A percentile compares a stretch with the other conserved stretches of the same genome.
phyloP scores from a whole-genome alignment of 2,888 invertebrate species.

The Thymelicus lineola region DNA sequence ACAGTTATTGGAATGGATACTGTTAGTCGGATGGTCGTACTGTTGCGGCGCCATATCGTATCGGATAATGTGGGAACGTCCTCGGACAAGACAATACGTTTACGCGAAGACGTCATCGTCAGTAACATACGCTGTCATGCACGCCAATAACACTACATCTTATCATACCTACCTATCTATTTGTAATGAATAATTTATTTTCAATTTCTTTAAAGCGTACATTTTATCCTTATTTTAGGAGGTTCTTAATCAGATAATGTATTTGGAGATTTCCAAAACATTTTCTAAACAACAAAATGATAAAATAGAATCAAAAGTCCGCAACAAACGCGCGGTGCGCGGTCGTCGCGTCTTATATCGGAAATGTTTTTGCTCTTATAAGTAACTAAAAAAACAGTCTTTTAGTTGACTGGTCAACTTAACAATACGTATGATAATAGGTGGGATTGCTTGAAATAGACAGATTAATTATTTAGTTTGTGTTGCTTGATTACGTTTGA shows the following conservation, averaged over 20 bases:
- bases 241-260: conserved; percentile 74
- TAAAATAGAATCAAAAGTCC: conserved; percentile 28
- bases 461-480: conserved; percentile 16
- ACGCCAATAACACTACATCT: conserved; percentile 72
- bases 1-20: too few species aligned
- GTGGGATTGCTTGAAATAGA: conserved; percentile 70
- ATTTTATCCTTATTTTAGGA: conserved; percentile 82
- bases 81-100: conserved; percentile 33
- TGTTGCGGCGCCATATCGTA: not conserved
- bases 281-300: conserved; percentile 58
- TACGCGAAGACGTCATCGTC: conserved; percentile 36
- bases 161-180: conserved; percentile 81
- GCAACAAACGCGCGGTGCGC: conserved; percentile 48
- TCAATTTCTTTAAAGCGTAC: conserved; percentile 84
- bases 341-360: conserved; percentile 43
- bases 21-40: too few species aligned
- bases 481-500: not conserved
- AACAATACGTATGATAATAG: conserved; percentile 55
- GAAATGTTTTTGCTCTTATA: conserved; percentile 52
- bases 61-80: conserved; percentile 11
- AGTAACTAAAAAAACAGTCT: conserved; percentile 82
- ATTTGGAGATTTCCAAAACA: conserved; percentile 55
- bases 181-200: conserved; percentile 77
- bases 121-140: conserved; percentile 58
- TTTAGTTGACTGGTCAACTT: conserved; percentile 77